Evolutionary conservation across 2,888 invertebrate species (phyloP), one percentile per base, ranked within the genome.

Genomic region (Orthosia incerta): DNA sequence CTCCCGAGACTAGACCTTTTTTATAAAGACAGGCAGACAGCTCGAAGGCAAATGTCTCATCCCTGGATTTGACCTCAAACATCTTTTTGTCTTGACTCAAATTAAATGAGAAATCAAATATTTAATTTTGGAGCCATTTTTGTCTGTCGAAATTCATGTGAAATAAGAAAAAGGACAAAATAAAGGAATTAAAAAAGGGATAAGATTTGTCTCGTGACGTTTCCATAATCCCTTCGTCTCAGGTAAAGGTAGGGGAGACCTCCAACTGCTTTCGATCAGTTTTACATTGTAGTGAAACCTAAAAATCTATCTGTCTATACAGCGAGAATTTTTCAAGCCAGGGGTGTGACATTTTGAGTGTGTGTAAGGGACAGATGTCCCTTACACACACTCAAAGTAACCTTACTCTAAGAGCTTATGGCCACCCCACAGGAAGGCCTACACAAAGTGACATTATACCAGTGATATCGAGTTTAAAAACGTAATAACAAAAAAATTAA

Each of bases 51-150:
- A 23, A 15, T 56, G 50, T 45, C 26, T 55, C 7, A 16, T 18
- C 26, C 15, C 26, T 16, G 9, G 26, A 46, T 23, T 46, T 57
- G 75, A 74, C 31, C 65, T 57, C 45, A 57, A 74, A 74, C 20
- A 74, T 57, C 50, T 23, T 51, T 57, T 31, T 31, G 50, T 56
- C 50, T 57, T 12, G 16, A 23, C 50, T 51, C 16, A 66, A 74
- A 74, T 46, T n/a, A 50, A 69, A 64, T 65, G 50, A 57, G 56
- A 46, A 20, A 23, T 13, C 53, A 60, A 59, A 60, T 53, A 71
- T 71, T 51, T 20, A 46, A 70, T 20, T 70, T 59, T 57, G 23
- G 15, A 51, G 16, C 15, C 11, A 20, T 13, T 69, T 45, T 71
- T 45, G 45, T 26, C 18, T 57, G 57, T 45, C 26, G 45, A 26